phyloP scores from a whole-genome alignment of 2,888 invertebrate genomes.

The Brenthis hecate region DNA sequence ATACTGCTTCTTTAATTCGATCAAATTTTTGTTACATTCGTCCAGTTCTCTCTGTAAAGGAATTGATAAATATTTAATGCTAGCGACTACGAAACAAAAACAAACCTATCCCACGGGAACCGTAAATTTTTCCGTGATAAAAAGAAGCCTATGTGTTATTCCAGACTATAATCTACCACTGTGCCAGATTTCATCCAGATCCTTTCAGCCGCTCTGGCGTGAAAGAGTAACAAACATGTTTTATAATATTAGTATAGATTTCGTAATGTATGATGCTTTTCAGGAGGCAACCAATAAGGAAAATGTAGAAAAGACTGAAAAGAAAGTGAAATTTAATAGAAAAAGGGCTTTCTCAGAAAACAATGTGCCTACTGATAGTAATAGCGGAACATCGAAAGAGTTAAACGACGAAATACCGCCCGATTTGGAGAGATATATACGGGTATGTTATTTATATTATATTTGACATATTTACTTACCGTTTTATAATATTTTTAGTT shows the following conservation, averaged over 20 bases:
- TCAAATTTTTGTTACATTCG: slow-evolving; percentile 59
- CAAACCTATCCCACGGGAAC: too few relatives aligned
- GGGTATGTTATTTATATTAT: slow-evolving; percentile 39
- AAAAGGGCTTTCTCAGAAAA: slow-evolving; percentile 41
- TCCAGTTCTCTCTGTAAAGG: slow-evolving; percentile 57
- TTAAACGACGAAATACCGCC: slow-evolving; percentile 60
- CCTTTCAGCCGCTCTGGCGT: too few relatives aligned
- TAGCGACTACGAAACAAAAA: too few relatives aligned
- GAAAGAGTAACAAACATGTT: too few relatives aligned
- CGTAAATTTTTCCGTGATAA: too few relatives aligned
- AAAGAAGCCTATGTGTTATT: too few relatives aligned
- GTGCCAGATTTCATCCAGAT: too few relatives aligned
- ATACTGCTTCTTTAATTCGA: slow-evolving; percentile 46
- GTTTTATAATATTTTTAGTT: too few relatives aligned
- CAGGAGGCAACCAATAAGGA: slow-evolving; percentile 51
- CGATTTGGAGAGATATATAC: slow-evolving; percentile 68
- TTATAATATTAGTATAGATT: not conserved
- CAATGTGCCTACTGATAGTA: slow-evolving; percentile 44
- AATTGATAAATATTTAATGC: not conserved
- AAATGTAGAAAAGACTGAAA: slow-evolving; percentile 38
- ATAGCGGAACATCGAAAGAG: slow-evolving; percentile 39
- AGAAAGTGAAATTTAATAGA: slow-evolving; percentile 50
- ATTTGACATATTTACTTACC: not conserved
- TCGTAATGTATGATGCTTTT: slow-evolving; percentile 33
- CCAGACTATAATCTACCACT: too few relatives aligned